A percentile compares a stretch with the other conserved stretches of the same genome.
Conservation (phyloP, 64 coral and sea anemone genomes). For the Catalaphyllia jardinei region DNA sequence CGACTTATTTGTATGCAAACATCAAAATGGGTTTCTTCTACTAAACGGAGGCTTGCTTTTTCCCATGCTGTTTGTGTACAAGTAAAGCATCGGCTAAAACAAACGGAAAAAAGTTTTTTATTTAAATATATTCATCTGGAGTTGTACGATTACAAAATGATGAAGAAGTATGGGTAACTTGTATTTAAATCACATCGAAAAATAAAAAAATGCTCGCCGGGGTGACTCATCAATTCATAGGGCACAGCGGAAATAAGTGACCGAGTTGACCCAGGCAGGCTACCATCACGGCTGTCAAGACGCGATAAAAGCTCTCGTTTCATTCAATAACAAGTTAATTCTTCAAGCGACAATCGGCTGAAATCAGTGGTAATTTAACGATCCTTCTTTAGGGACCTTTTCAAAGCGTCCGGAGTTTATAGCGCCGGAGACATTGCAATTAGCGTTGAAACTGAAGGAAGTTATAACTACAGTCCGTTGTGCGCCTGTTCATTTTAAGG, state of each 20-base stretch:
- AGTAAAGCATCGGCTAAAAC: not conserved
- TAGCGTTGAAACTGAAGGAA: not conserved
- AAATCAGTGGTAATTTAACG: not conserved
- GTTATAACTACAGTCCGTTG: not conserved
- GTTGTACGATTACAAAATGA: not conserved
- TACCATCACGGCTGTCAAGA: not conserved
- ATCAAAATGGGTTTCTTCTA: not conserved
- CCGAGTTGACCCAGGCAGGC: not conserved
- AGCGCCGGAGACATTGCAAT: not conserved
- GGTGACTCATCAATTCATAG: not conserved
- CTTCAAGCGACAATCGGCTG: not conserved
- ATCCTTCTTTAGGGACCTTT: no score
- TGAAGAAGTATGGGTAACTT: not conserved
- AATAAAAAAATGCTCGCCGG: not conserved
- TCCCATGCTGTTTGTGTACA: not conserved
- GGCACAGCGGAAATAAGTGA: not conserved
- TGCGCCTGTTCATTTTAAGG: not conserved
- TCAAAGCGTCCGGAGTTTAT: not conserved
- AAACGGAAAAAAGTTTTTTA: not conserved
- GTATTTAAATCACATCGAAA: not conserved
- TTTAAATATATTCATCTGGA: not conserved
- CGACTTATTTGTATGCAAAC: not conserved
- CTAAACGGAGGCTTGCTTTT: not conserved
- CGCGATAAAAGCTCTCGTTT: slow-evolving; percentile 17
- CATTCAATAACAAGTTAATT: slow-evolving; percentile 14